Conservation (phyloP, 1,140 invertebrate species). For the Thereuonema tuberculata region DNA sequence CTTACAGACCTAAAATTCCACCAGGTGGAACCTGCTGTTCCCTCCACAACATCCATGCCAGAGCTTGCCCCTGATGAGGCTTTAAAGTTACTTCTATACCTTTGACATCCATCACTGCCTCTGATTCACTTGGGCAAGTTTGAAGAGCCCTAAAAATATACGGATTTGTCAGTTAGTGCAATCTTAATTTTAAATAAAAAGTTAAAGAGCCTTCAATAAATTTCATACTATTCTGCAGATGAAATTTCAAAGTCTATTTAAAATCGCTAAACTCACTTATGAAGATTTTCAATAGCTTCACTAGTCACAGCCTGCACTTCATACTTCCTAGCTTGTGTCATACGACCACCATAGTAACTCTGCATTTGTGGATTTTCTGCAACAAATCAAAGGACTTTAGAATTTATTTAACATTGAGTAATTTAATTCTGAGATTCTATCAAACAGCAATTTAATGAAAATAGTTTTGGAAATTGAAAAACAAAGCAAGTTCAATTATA, state of each 20-base stretch:
- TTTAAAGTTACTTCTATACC: slow-evolving; percentile 52
- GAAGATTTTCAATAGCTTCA: slow-evolving; percentile 54
- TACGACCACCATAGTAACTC: slow-evolving; percentile 1
- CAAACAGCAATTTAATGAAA: neutral
- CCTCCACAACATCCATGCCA: slow-evolving; percentile 79
- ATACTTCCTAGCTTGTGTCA: slow-evolving; percentile 23
- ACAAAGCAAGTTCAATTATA: neutral
- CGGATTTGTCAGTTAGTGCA: too few species aligned
- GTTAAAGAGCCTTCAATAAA: slow-evolving; percentile 4
- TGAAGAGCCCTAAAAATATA: too few species aligned
- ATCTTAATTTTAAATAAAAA: too few species aligned
- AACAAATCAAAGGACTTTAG: neutral
- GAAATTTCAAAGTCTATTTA: slow-evolving; percentile 41
- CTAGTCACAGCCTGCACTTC: slow-evolving; percentile 44
- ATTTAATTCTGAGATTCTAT: neutral
- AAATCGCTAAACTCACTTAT: too few species aligned
- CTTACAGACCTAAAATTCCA: slow-evolving; percentile 46
- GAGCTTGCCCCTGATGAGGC: slow-evolving; percentile 70
- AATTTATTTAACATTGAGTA: neutral
- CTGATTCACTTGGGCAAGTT: slow-evolving; percentile 37
- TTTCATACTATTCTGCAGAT: slow-evolving; percentile 29
- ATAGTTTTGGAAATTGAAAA: neutral
- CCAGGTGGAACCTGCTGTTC: slow-evolving; percentile 67
- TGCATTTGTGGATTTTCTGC: neutral
- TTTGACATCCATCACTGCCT: slow-evolving; percentile 43